Conservation (phyloP, 2,113 vertebrate species). For the Myrmecobius fasciatus region DNA sequence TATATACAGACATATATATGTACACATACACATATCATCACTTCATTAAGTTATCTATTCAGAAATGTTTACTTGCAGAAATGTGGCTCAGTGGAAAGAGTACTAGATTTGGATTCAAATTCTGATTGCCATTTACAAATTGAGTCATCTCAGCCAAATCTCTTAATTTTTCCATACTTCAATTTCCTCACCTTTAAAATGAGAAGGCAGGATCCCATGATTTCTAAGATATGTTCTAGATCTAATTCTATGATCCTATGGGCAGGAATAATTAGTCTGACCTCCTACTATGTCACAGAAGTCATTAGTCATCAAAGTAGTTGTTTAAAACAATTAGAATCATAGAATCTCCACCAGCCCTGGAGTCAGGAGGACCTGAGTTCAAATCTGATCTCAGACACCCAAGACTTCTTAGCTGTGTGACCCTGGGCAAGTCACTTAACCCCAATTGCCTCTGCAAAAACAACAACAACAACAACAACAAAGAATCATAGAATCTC, state of each 20-base stretch:
- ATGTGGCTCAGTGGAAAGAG: neutral
- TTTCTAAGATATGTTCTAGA: neutral
- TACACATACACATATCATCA: neutral
- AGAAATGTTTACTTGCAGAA: neutral
- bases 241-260: neutral
- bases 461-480: too few relatives aligned
- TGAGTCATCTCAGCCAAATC: neutral
- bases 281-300: neutral
- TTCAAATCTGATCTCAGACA: too few relatives aligned
- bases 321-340: neutral
- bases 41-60: neutral
- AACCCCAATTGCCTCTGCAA: too few relatives aligned
- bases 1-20: too few relatives aligned
- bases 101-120: neutral
- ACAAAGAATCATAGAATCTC: neutral
- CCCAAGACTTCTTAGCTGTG: too few relatives aligned
- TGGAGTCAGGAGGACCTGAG: too few relatives aligned
- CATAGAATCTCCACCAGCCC: neutral
- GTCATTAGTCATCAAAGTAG: neutral
- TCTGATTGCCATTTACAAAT: neutral
- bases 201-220: neutral
- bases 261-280: neutral
- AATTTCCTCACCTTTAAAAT: neutral
- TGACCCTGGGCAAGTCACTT: too few relatives aligned
- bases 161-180: neutral